These are phyloP conservation scores for Leptothorax acervorum DNA, from an alignment of 2,888 invertebrate species.

Conservation along the genomic window DNA sequence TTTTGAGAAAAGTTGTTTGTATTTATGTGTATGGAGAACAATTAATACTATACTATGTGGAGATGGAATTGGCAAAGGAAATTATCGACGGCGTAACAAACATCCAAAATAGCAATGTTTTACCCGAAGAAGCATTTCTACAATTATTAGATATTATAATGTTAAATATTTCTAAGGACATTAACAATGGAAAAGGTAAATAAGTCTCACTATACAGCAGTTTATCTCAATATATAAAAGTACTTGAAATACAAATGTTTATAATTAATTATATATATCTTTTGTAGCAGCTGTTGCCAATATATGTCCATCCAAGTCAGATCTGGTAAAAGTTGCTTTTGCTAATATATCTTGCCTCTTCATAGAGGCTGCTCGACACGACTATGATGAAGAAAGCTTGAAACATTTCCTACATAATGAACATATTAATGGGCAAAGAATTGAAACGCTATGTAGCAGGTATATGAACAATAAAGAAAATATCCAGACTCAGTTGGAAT, in stretches of 20 bases:
- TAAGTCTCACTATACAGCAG: not conserved
- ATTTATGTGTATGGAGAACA: not conserved
- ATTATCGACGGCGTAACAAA: constrained; percentile 71
- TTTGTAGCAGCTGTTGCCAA: not conserved
- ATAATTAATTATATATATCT: not conserved
- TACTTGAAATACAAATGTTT: constrained; percentile 5
- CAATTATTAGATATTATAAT: constrained; percentile 74
- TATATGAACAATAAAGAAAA: constrained; percentile 76
- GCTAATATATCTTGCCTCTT: constrained; percentile 79
- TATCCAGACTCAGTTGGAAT: constrained; percentile 77
- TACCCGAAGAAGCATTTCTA: constrained; percentile 77
- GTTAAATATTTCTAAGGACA: constrained; percentile 71
- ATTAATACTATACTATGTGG: not conserved
- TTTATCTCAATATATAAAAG: not conserved
- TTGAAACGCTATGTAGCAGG: constrained; percentile 77
- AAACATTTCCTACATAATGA: constrained; percentile 71
- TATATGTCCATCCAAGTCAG: constrained; percentile 69
- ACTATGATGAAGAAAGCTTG: constrained; percentile 77
- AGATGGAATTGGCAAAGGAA: constrained; percentile 78
- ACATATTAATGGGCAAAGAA: constrained; percentile 73
- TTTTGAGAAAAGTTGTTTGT: not conserved
- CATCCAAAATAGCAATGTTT: constrained; percentile 72
- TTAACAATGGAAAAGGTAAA: constrained; percentile 76
- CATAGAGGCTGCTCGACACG: constrained; percentile 80
- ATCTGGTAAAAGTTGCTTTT: constrained; percentile 78